A percentile compares a stretch with the other conserved stretches of the same genome.
phyloP scores from a whole-genome alignment of 2,888 invertebrate species.

The Clanis bilineata region DNA sequence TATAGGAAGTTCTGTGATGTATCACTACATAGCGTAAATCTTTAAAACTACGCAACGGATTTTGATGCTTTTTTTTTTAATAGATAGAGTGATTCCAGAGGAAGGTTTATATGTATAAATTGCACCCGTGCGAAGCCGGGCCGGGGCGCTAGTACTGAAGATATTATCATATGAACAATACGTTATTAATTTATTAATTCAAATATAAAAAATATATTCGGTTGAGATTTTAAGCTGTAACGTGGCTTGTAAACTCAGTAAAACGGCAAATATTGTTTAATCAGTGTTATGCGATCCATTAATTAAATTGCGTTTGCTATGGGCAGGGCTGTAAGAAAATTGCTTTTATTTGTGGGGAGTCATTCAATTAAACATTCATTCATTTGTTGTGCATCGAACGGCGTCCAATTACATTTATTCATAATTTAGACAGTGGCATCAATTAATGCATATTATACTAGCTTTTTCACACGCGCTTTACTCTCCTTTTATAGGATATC shows the following conservation, averaged over 20 bases:
- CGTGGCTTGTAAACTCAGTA: slow-evolving; percentile 1
- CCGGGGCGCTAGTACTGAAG: no score
- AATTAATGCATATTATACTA: not conserved
- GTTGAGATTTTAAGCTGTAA: not conserved
- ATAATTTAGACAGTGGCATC: slow-evolving; percentile 53
- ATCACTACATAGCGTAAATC: no score
- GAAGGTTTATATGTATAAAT: no score
- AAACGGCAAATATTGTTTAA: slow-evolving; percentile 46
- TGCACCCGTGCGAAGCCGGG: no score
- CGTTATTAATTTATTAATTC: no score
- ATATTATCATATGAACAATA: no score
- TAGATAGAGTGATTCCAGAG: no score
- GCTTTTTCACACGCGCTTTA: not conserved
- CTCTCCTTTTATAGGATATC: no score
- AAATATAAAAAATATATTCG: no score
- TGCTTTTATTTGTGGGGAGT: slow-evolving; percentile 73
- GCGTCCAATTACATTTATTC: slow-evolving; percentile 69
- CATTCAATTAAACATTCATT: slow-evolving; percentile 72
- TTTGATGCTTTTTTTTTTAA: no score
- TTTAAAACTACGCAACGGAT: no score
- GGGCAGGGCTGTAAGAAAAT: slow-evolving; percentile 67
- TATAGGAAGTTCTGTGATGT: no score
- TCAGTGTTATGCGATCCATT: slow-evolving; percentile 69
- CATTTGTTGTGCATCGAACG: slow-evolving; percentile 65
- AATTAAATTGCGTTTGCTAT: slow-evolving; percentile 65